A percentile compares a stretch with the other conserved stretches of the same genome.
Evolutionary conservation across 2,113 vertebrate species (phyloP).

Genomic region (Ceyx melanurus): DNA sequence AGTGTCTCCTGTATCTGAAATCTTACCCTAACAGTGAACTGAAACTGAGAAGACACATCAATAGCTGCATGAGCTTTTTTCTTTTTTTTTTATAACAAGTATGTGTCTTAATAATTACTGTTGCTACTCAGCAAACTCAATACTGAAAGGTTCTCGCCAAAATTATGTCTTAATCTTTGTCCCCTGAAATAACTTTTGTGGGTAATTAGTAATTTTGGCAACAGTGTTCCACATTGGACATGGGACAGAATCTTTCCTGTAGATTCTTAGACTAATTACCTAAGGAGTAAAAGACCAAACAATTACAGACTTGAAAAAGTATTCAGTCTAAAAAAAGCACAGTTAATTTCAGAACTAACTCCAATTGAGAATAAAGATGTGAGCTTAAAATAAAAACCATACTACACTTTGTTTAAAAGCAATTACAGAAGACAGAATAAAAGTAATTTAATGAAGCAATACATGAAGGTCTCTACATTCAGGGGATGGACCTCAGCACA

Average conservation of each 20-base stretch:
- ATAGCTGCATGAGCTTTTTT: background rate
- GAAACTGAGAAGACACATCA: background rate
- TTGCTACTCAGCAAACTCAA: background rate
- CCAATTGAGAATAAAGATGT: background rate
- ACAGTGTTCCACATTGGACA: background rate
- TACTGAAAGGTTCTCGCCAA: background rate
- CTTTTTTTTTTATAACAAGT: background rate
- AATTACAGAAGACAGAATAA: background rate
- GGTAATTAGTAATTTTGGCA: constrained; percentile 11
- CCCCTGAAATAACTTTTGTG: background rate
- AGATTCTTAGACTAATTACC: background rate
- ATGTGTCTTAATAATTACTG: background rate
- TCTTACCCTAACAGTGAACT: background rate
- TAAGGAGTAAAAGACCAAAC: background rate
- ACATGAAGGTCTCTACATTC: background rate
- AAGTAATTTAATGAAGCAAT: background rate
- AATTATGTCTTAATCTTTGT: background rate
- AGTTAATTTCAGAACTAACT: background rate
- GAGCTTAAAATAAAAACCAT: background rate
- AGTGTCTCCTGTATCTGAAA: background rate
- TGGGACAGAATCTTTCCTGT: background rate
- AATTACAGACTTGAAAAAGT: background rate
- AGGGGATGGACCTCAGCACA: background rate
- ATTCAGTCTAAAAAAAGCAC: background rate
- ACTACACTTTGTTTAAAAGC: background rate